These are phyloP conservation scores for Oreochromis spilurus DNA, from an alignment of 2,113 vertebrate species.

Conservation along the genomic window DNA sequence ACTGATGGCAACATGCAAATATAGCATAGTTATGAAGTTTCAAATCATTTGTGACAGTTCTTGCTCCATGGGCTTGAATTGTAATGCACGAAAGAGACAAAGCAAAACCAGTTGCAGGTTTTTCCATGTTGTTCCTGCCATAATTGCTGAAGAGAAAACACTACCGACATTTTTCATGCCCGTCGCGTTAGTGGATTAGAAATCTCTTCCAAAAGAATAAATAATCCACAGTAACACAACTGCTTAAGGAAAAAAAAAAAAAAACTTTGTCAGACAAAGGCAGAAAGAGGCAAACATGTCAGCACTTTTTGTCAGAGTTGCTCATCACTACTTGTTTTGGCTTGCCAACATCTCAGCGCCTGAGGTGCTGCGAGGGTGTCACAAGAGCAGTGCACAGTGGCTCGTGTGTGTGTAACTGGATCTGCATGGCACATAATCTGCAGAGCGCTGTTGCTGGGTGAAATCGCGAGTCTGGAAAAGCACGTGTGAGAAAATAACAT, in stretches of 20 bases:
- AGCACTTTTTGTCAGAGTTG: conserved; percentile 60
- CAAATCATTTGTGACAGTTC: conserved; percentile 11
- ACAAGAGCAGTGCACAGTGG: conserved; percentile 26
- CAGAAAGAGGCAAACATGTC: conserved; percentile 41
- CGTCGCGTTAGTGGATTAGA: background rate
- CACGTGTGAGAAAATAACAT: background rate
- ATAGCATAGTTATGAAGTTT: background rate
- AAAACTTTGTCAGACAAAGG: background rate
- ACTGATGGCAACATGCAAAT: background rate
- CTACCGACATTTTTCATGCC: background rate
- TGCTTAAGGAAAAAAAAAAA: background rate
- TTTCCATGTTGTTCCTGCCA: background rate
- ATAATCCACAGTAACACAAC: conserved; percentile 21
- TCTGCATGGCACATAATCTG: conserved; percentile 4
- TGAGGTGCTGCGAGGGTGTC: conserved; percentile 33
- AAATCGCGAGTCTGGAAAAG: background rate
- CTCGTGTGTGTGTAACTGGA: conserved; percentile 18
- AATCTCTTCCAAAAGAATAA: background rate
- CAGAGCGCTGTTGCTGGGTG: background rate
- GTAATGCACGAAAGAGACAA: background rate
- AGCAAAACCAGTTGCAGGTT: background rate
- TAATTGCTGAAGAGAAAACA: background rate
- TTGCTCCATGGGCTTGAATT: background rate
- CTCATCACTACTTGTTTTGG: conserved; percentile 58
- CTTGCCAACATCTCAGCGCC: conserved; percentile 42